Percentiles rank a stretch among this genome's conserved stretches.
Evolutionary conservation across 2,888 invertebrate species (phyloP).

Genomic region (Synanthedon andrenaeformis): DNA sequence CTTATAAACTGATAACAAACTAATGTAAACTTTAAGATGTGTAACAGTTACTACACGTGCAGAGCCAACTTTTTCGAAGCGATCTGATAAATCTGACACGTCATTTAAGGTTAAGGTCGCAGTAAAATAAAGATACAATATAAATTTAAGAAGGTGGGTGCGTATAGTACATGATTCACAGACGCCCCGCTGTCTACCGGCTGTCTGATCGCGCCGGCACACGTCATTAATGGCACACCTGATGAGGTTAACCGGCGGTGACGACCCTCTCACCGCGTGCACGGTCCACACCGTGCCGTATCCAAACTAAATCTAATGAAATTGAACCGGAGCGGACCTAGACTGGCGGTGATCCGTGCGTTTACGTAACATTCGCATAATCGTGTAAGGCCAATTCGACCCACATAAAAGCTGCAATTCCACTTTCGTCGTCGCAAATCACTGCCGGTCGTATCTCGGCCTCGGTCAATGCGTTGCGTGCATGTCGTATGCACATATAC

Average conservation of each 20-base stretch:
- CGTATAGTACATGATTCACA: slow-evolving; percentile 59
- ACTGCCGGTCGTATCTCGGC: slow-evolving; percentile 61
- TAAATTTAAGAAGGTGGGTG: slow-evolving; percentile 45
- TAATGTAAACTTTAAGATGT: too few species aligned
- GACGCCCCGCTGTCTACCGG: slow-evolving; percentile 62
- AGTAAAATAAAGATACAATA: slow-evolving; percentile 36
- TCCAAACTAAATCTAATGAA: background rate
- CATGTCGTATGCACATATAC: slow-evolving; percentile 66
- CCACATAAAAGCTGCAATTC: slow-evolving; percentile 67
- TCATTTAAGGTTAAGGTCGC: slow-evolving; percentile 64
- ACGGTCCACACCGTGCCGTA: background rate
- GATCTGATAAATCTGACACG: slow-evolving; percentile 4
- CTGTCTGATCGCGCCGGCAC: slow-evolving; percentile 56
- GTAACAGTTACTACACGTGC: too few species aligned
- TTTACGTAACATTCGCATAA: slow-evolving; percentile 59
- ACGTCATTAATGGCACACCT: slow-evolving; percentile 49
- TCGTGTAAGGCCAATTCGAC: slow-evolving; percentile 48
- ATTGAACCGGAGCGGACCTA: background rate
- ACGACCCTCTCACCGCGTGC: slow-evolving; percentile 33
- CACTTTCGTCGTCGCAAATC: slow-evolving; percentile 70
- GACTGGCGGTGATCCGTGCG: background rate
- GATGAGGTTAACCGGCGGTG: slow-evolving; percentile 42
- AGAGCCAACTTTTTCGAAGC: too few species aligned
- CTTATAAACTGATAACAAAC: too few species aligned
- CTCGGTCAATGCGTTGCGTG: slow-evolving; percentile 67